These are phyloP conservation scores for Drosophila teissieri DNA, from an alignment of 1,140 invertebrate genomes.

Conservation along the genomic window DNA sequence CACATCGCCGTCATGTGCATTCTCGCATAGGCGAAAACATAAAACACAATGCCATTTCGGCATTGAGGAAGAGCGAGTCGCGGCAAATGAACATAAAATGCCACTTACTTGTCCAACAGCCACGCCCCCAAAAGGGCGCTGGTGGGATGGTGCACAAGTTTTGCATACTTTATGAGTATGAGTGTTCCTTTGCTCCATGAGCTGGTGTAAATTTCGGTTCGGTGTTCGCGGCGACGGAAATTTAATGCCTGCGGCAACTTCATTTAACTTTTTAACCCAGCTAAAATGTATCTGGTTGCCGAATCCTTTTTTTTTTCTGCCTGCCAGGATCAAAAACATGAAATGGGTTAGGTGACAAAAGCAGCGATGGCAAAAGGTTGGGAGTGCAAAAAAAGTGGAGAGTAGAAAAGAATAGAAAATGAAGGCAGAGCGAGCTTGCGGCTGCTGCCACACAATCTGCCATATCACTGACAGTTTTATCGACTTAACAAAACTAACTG, in stretches of 20 bases:
- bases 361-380: background rate
- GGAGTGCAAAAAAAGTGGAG: background rate
- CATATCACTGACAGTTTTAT: constrained; percentile 84
- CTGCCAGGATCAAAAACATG: constrained; percentile 25
- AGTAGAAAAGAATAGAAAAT: background rate
- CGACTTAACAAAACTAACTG: constrained; percentile 84
- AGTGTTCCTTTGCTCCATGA: background rate
- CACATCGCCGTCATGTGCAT: constrained; percentile 31
- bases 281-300: constrained; percentile 55
- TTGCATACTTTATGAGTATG: constrained; percentile 54
- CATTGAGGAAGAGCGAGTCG: constrained; percentile 39
- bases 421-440: constrained; percentile 5
- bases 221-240: constrained; percentile 45
- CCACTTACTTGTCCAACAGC: constrained; percentile 71
- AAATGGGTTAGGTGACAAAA: constrained; percentile 58
- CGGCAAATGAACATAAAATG: constrained; percentile 79
- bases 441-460: constrained; percentile 77
- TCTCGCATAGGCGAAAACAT: constrained; percentile 60
- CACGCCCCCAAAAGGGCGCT: constrained; percentile 27
- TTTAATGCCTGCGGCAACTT: constrained; percentile 77
- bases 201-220: constrained; percentile 42
- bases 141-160: constrained; percentile 48
- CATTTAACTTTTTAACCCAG: constrained; percentile 77
- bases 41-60: constrained; percentile 72
- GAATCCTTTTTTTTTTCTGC: constrained; percentile 19